Evolutionary conservation across 1,140 invertebrate species (phyloP), one percentile per base, ranked within the genome.

Genomic region (Acarapis woodi): DNA sequence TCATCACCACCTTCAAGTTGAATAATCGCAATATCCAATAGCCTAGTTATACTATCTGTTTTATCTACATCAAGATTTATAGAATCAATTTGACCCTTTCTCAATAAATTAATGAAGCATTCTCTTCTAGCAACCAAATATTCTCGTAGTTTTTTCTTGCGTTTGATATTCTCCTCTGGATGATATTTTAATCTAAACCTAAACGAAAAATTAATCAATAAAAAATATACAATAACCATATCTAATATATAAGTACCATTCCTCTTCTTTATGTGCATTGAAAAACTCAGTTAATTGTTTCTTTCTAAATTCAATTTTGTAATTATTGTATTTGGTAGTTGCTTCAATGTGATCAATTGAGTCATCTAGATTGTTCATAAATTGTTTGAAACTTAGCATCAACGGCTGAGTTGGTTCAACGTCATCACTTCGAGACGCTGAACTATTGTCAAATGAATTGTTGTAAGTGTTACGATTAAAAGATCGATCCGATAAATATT

Each of bases 111-210:
- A 46, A 75, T 55, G 53, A 94, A 97, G 0, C 90, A 74, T 44
- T 75, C 66, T 12, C 88, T 66, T 4, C 93, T 70, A 58, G 73
- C 74, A 59, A 85, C 75, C 9, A 96, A 59, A 35, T 76, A 71
- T 37, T 58, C 54, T 10, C 70, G 59, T 46, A 85, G 73, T 53
- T 93, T 85, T 21, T 82, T 72, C 58, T 78, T 82, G 28, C 77
- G 61, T 56, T 78, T 87, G 4, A 75, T 63, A 35, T 74, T 80
- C 49, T 94, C 85, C 58, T 93, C 85, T 3, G 90, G 90, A 60
- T 96, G 87, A 54, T 96, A 97, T 60, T 96, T 96, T 43, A 79
- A 70, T 58, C 88, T 88, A 63, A 99, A 97, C 90, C 90, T 97
- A 56, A 32, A 59, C n/a, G n/a, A n/a, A n/a, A n/a, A n/a, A n/a